phyloP scores from a whole-genome alignment of 2,797 vertebrate species.

The Sebastes goodei region DNA sequence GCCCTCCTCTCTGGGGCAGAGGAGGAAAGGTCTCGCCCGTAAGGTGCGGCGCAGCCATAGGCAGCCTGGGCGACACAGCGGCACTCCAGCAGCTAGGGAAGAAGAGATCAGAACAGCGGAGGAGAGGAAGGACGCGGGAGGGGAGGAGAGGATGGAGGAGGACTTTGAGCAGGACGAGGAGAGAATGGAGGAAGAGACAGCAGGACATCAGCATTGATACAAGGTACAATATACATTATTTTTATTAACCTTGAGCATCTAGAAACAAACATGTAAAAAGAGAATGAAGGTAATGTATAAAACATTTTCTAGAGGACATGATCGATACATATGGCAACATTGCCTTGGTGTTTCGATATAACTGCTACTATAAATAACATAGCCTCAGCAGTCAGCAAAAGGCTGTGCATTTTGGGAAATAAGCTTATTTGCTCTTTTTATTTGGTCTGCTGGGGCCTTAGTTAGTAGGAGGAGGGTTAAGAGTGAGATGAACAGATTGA shows the following conservation, averaged over 20 bases:
- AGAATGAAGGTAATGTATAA: neutral
- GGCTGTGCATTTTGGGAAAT: neutral
- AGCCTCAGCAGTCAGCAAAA: neutral
- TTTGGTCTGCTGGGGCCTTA: too few species aligned
- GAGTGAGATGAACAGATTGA: too few species aligned
- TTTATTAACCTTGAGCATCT: neutral
- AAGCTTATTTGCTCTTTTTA: neutral
- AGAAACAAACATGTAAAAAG: neutral
- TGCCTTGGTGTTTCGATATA: neutral
- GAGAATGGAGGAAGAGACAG: slow-evolving; percentile 52
- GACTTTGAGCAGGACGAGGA: slow-evolving; percentile 41
- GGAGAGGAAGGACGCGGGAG: slow-evolving; percentile 15
- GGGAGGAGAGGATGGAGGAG: slow-evolving; percentile 48
- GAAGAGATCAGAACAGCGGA: slow-evolving; percentile 22
- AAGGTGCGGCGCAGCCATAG: slow-evolving; percentile 58
- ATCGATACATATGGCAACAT: neutral
- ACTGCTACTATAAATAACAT: neutral
- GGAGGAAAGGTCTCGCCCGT: slow-evolving; percentile 48
- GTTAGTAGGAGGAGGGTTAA: too few species aligned
- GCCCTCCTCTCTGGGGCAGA: slow-evolving; percentile 22
- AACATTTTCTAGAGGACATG: neutral
- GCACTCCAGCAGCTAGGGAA: neutral
- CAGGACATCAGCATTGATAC: slow-evolving; percentile 29
- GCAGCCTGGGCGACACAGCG: slow-evolving; percentile 40
- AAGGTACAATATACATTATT: slow-evolving; percentile 26